These are phyloP conservation scores for Entomobrya multifasciata DNA, from an alignment of 2,888 invertebrate genomes.

Conservation along the genomic window DNA sequence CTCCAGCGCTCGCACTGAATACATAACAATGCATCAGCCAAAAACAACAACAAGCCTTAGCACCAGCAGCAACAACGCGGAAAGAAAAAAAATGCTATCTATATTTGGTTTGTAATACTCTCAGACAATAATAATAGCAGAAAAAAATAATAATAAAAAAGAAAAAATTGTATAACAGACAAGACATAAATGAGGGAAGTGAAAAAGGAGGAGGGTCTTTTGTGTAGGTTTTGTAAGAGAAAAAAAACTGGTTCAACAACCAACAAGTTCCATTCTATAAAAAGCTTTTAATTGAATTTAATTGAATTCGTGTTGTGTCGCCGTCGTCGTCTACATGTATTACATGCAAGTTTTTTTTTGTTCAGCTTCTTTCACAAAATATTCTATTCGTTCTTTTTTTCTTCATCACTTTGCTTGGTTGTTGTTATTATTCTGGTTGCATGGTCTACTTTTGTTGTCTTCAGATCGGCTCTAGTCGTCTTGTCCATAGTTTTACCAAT, in stretches of 20 bases:
- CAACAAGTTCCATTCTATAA: slow-evolving; percentile 48
- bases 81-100: background rate
- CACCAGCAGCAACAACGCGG: background rate
- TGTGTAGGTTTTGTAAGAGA: background rate
- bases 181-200: background rate
- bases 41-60: background rate
- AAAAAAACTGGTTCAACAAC: slow-evolving; percentile 11
- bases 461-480: slow-evolving; percentile 1
- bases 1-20: background rate
- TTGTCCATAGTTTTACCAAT: slow-evolving; percentile 38
- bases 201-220: background rate
- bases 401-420: background rate
- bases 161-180: slow-evolving; percentile 3
- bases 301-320: slow-evolving; percentile 57
- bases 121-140: background rate
- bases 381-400: background rate
- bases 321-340: background rate
- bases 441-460: slow-evolving; percentile 1
- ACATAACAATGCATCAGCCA: background rate
- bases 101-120: background rate
- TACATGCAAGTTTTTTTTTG: background rate
- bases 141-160: background rate
- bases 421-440: background rate
- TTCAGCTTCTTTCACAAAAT: background rate
- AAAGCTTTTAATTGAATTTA: slow-evolving; percentile 63